phyloP scores from a whole-genome alignment of 2,888 invertebrate species.

The Caenorhabditis sulstoni region DNA sequence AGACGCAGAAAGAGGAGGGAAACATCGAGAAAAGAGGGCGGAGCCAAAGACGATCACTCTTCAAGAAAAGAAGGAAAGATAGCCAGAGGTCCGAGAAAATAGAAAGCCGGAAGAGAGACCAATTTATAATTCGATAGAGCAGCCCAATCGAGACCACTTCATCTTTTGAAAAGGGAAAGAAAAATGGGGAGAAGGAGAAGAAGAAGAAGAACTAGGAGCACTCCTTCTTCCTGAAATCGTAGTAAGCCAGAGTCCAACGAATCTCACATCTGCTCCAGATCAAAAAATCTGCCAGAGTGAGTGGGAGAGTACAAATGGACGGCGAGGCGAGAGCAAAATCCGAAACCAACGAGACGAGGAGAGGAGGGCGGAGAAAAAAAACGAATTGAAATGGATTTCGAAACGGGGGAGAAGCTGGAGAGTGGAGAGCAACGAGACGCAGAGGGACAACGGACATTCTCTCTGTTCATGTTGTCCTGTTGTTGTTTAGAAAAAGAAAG shows the following conservation, averaged over 20 bases:
- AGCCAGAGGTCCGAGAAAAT: neutral
- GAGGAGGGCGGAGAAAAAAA: slow-evolving; percentile 4
- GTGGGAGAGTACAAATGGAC: neutral
- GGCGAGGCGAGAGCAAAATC: slow-evolving; percentile 11
- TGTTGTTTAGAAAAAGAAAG: slow-evolving; percentile 1
- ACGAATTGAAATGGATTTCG: slow-evolving; percentile 27
- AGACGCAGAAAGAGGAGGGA: neutral
- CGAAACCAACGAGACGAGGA: neutral
- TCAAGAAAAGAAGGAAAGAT: no score
- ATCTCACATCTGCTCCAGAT: slow-evolving; percentile 22
- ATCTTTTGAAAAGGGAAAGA: neutral
- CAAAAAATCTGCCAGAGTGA: slow-evolving; percentile 5
- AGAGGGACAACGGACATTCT: neutral
- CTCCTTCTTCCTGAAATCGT: no score
- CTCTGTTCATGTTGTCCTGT: neutral
- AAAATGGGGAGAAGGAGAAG: neutral
- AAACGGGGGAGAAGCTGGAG: slow-evolving; percentile 15
- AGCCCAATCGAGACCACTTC: slow-evolving; percentile 1
- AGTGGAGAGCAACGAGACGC: slow-evolving; percentile 10
- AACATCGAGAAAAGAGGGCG: no score
- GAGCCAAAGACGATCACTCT: no score
- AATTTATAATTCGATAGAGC: slow-evolving; percentile 8
- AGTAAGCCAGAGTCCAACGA: no score
- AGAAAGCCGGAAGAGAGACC: neutral
- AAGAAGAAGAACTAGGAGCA: neutral